Percentiles rank a stretch among this genome's conserved stretches.
Evolutionary conservation across 2,113 vertebrate genomes (phyloP).

Genomic region (Eublepharis macularius): DNA sequence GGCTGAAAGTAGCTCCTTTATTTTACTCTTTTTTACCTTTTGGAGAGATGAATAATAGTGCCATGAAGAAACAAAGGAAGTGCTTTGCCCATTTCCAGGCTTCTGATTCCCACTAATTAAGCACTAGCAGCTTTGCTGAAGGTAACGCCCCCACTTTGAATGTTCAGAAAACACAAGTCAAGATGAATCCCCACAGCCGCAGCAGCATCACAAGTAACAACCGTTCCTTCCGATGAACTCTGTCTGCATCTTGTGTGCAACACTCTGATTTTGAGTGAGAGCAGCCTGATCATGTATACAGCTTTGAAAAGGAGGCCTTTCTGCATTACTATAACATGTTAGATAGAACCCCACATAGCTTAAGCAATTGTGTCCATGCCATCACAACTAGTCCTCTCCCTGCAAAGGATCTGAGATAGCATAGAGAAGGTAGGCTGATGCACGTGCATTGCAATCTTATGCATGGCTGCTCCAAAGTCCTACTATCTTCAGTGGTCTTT

Average conservation of each 20-base stretch:
- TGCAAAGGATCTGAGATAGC: not conserved
- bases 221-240: not conserved
- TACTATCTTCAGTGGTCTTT: too few species aligned
- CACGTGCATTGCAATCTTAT: too few species aligned
- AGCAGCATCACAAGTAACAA: not conserved
- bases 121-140: not conserved
- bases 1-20: conserved; percentile 46
- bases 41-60: conserved; percentile 42
- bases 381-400: not conserved
- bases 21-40: conserved; percentile 44
- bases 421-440: not conserved
- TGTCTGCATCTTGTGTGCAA: not conserved
- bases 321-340: not conserved
- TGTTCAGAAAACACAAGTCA: not conserved
- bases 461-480: too few species aligned
- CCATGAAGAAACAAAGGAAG: conserved; percentile 28
- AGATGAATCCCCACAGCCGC: not conserved
- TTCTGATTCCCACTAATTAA: conserved; percentile 14
- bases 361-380: not conserved
- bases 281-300: not conserved
- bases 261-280: not conserved
- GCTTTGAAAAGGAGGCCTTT: not conserved
- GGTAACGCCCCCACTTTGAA: not conserved
- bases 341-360: not conserved
- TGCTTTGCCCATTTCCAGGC: conserved; percentile 30